Conservation (phyloP, 2,888 invertebrate genomes). For the Marronus borbonicus region DNA sequence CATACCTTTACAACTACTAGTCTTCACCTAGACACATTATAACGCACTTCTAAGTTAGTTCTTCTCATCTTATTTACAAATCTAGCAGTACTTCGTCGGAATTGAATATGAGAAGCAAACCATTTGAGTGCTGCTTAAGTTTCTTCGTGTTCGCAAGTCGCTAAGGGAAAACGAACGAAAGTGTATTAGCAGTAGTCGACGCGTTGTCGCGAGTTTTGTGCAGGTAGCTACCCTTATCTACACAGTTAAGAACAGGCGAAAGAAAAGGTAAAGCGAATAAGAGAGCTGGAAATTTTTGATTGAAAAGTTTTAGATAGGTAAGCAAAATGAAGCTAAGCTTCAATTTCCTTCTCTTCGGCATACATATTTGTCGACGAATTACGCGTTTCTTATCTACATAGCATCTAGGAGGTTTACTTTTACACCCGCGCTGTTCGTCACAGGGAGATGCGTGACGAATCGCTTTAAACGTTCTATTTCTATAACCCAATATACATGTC, state of each 20-base stretch:
- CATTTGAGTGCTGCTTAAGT: too few species aligned
- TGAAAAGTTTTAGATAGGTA: slow-evolving; percentile 27
- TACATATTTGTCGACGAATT: slow-evolving; percentile 30
- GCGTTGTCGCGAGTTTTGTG: not conserved
- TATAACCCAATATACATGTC: not conserved
- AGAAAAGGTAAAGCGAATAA: slow-evolving; percentile 13
- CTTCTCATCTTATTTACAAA: too few species aligned
- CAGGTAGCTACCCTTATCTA: too few species aligned
- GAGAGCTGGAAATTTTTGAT: slow-evolving; percentile 33
- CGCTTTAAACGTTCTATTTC: not conserved
- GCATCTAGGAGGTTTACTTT: slow-evolving; percentile 8
- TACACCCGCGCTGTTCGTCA: not conserved
- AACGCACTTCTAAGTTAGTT: too few species aligned
- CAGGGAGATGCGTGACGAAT: not conserved
- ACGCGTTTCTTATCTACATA: slow-evolving; percentile 14
- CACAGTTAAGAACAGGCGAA: not conserved
- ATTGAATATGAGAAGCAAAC: too few species aligned
- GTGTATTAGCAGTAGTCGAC: not conserved
- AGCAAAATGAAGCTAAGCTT: slow-evolving; percentile 11
- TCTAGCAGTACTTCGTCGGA: too few species aligned
- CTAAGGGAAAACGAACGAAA: not conserved
- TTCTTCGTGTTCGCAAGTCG: too few species aligned
- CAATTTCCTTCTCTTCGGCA: not conserved
- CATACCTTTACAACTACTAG: too few species aligned
- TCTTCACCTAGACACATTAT: too few species aligned